Evolutionary conservation across 1,140 invertebrate species (phyloP), one percentile per base, ranked within the genome.

Genomic region (Drosophila lini): DNA sequence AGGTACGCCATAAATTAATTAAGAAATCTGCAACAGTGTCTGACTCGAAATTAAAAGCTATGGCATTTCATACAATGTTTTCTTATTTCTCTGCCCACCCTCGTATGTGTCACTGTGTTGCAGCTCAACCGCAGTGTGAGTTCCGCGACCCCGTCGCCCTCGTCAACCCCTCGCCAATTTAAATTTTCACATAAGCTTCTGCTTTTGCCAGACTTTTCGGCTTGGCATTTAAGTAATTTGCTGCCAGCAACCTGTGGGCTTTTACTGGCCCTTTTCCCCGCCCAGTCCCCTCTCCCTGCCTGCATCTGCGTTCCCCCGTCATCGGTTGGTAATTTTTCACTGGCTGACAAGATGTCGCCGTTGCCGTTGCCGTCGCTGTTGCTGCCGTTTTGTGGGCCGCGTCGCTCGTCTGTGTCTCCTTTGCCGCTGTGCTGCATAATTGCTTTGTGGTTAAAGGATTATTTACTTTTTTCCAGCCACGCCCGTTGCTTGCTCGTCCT

Each of bases 371-470:
- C 67, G 69, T 34, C 28, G 52, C 36, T 19, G 32, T 31, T n/a
- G 44, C 56, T 50, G 50, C 42, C 40, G 22, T 38, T 70, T 31
- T 42, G 59, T 36, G 48, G 58, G 11, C 47, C 40, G 36, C 45
- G 65, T 68, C 56, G 64, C 15, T 15, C 19, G 58, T 52, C 28
- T 63, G 44, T 38, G 44, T 48, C 68, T 67, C 42, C 41, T 59
- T 52, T 50, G 53, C 67, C 77, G 64, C 62, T 57, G 62, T 73
- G 69, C 69, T 89, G 84, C 84, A 84, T 89, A 89, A 89, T 89
- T 89, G 84, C 84, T 83, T 89, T 89, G 84, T 81, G 84, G 84
- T 80, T 84, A 78, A 82, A 74, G 84, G 80, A 84, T 88, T 89
- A 75, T 68, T 78, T 68, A 80, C 78, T 79, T 79, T 83, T 62